Conservation (phyloP, 2,797 vertebrate species). For the Nothura maculosa region DNA sequence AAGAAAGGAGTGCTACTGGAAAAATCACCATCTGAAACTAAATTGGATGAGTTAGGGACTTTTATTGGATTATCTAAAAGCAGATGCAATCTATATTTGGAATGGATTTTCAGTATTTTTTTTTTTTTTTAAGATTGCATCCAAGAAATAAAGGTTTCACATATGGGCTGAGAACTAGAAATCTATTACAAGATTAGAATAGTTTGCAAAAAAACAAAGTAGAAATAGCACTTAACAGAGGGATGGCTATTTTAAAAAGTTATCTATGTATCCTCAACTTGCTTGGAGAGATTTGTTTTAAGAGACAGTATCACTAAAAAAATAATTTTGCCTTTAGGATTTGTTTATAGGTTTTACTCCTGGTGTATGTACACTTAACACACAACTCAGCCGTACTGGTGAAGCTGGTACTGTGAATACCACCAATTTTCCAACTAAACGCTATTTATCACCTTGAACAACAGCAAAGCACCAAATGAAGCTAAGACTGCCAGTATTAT, state of each 20-base stretch:
- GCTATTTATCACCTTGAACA: background rate
- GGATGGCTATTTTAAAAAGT: background rate
- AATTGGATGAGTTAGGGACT: background rate
- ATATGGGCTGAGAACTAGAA: conserved; percentile 9
- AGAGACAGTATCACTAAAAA: background rate
- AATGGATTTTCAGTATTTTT: background rate
- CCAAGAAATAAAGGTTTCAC: conserved; percentile 32
- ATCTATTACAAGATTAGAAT: background rate
- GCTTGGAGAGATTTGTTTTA: background rate
- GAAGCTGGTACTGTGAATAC: background rate
- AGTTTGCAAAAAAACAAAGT: background rate
- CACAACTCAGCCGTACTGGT: background rate
- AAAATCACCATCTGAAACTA: conserved; percentile 20
- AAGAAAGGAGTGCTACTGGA: conserved; percentile 2
- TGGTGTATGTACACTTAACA: background rate
- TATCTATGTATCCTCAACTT: background rate
- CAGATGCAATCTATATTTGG: background rate
- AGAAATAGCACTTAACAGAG: background rate
- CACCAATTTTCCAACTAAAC: background rate
- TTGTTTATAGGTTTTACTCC: background rate
- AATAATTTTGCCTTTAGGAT: background rate
- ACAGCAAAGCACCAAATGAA: background rate
- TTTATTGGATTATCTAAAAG: accelerated
- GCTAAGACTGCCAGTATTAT: background rate
- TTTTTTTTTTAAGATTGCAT: background rate